Evolutionary conservation across 2,113 vertebrate genomes (phyloP), one percentile per base, ranked within the genome.

Genomic region (Erinaceus europaeus): DNA sequence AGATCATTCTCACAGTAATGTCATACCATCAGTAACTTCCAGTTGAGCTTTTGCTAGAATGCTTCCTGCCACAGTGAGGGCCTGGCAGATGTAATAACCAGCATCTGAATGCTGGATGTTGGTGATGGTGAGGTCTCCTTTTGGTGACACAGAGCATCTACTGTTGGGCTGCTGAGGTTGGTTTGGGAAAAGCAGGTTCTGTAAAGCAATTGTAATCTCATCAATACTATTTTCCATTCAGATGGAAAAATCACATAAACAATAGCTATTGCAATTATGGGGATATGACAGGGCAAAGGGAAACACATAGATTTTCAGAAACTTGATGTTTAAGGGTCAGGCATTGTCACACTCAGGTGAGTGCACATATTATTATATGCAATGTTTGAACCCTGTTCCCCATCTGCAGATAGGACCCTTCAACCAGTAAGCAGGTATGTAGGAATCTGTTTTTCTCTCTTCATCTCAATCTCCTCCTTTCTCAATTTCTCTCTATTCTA

Each of bases 61-160:
- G 95, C 99, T 99, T 95, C 99, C 99, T 61, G 99, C 99, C 93
- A 99, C 98, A 1, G 99, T 99, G 89, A 99, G 96, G 2, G 99
- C 99, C 97, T 99, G 99, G 96, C 99, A 99, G 96, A 99, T 99
- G 94, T 99, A 99, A 97, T 98, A 99, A 67, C 99, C 99, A 0
- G 98, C 98, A 50, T 99, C 99, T 36, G 98, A 97, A 15, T 98
- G 97, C 94, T 99, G 99, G 92, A 99, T 98, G 86, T 98, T 97
- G 77, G 98, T 97, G 94, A 99, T 99, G 90, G 99, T 99, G 94
- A 99, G 98, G 94, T 98, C 98, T 93, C 99, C 99, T 0, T 97
- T 97, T 67, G 98, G 98, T 17, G 98, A 99, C 96, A 99, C 99
- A 0, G 98, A 99, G 87, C 98, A 98, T 73, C 98, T 98, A 90